phyloP scores from a whole-genome alignment of 2,797 vertebrate genomes.

The Rhyacichthys aspro region DNA sequence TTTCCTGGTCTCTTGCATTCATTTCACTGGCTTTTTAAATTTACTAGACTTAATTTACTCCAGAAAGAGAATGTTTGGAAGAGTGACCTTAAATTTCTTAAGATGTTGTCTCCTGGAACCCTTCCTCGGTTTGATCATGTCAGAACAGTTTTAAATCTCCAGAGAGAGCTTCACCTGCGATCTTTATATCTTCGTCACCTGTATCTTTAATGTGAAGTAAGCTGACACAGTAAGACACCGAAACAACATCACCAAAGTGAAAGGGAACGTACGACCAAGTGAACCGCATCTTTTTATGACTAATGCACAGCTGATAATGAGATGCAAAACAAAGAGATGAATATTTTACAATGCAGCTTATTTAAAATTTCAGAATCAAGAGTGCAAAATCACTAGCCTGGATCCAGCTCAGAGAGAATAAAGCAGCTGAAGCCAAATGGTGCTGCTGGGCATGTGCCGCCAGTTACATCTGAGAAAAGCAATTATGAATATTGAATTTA shows the following conservation, averaged over 20 bases:
- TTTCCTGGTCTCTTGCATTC: conserved; percentile 9
- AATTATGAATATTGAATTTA: conserved; percentile 83
- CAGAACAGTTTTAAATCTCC: conserved; percentile 1
- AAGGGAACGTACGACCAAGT: conserved; percentile 67
- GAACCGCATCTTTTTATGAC: conserved; percentile 60
- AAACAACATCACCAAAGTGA: conserved; percentile 29
- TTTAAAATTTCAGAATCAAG: conserved; percentile 35
- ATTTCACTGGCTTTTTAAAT: conserved; percentile 3
- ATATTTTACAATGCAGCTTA: conserved; percentile 59
- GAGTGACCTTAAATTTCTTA: conserved; percentile 15
- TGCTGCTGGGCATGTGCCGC: conserved; percentile 72
- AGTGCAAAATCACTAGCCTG: conserved; percentile 64
- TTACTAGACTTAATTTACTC: conserved; percentile 12
- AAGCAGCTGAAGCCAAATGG: conserved; percentile 54
- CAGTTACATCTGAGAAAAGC: conserved; percentile 75
- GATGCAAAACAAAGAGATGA: conserved; percentile 56
- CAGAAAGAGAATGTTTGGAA: conserved; percentile 12
- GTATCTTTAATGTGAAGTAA: not conserved
- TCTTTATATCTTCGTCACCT: not conserved
- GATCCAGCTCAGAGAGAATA: conserved; percentile 47
- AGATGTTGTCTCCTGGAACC: not conserved
- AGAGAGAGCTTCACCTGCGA: conserved; percentile 1
- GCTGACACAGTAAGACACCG: conserved; percentile 7
- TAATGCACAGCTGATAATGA: conserved; percentile 67
- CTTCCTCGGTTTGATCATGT: conserved; percentile 6